Conservation (phyloP, 2,113 vertebrate species). For the Turdus rufiventris region DNA sequence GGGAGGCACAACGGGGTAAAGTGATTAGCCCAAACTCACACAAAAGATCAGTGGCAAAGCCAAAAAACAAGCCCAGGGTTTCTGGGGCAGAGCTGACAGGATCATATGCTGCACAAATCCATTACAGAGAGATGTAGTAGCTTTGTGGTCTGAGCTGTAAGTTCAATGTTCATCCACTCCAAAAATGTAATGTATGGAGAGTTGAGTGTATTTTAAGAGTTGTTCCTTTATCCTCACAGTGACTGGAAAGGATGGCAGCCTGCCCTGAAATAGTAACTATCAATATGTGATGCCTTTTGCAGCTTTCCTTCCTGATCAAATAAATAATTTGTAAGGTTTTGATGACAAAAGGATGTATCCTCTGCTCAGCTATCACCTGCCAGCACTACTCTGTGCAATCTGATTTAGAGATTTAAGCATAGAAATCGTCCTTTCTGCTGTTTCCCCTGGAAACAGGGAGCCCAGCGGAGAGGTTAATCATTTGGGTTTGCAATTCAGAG, state of each 20-base stretch:
- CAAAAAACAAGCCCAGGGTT: conserved; percentile 23
- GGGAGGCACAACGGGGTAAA: neutral
- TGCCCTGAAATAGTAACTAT: conserved; percentile 61
- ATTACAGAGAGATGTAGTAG: conserved; percentile 38
- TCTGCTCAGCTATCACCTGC: conserved; percentile 65
- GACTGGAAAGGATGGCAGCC: conserved; percentile 62
- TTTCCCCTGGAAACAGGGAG: conserved; percentile 72
- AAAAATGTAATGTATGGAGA: conserved; percentile 14
- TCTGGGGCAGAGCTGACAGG: conserved; percentile 19
- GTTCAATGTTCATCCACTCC: conserved; percentile 27
- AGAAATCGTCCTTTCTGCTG: conserved; percentile 66
- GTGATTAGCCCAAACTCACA: conserved; percentile 2
- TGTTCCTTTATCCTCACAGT: conserved; percentile 61
- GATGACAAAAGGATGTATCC: conserved; percentile 76
- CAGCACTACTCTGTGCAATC: conserved; percentile 58
- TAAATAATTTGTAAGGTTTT: conserved; percentile 81
- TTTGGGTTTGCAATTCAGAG: conserved; percentile 73
- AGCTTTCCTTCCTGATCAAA: conserved; percentile 69
- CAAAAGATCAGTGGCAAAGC: conserved; percentile 5
- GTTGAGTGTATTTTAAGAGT: conserved; percentile 59
- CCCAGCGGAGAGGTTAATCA: conserved; percentile 69
- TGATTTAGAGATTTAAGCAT: conserved; percentile 71
- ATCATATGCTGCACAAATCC: conserved; percentile 32
- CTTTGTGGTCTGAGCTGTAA: conserved; percentile 58
- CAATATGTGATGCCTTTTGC: conserved; percentile 70